Evolutionary conservation across 2,888 invertebrate species (phyloP).

Genomic region (Athetis lepigone): DNA sequence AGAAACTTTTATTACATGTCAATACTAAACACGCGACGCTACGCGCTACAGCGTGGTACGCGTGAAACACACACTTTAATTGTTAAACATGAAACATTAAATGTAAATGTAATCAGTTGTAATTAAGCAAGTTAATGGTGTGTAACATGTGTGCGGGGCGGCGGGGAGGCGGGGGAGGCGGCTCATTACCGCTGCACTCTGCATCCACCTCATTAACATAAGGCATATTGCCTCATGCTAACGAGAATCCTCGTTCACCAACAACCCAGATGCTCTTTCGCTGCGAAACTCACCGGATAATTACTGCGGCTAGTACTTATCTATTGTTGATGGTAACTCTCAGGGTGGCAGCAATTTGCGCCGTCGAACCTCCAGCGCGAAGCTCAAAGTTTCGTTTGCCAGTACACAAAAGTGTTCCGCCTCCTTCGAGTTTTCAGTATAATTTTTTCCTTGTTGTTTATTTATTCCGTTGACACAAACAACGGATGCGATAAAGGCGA

Average conservation of each 20-base stretch:
- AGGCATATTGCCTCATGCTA: conserved; percentile 57
- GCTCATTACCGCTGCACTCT: conserved; percentile 71
- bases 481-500: conserved; percentile 21
- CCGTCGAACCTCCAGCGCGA: conserved; percentile 10
- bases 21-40: conserved; percentile 17
- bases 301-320: conserved; percentile 62
- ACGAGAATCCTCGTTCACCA: conserved; percentile 57
- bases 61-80: conserved; percentile 10
- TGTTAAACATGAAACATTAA: conserved; percentile 8
- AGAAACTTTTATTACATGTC: conserved; percentile 6
- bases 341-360: conserved; percentile 36
- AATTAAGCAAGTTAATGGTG: conserved; percentile 19
- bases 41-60: conserved; percentile 22
- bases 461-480: conserved; percentile 41
- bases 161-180: conserved; percentile 42
- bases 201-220: conserved; percentile 69
- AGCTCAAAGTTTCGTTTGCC: conserved; percentile 29
- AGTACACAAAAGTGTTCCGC: conserved; percentile 28
- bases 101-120: conserved; percentile 21
- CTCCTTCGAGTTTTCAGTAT: conserved; percentile 11
- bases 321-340: conserved; percentile 55
- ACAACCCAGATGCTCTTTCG: conserved; percentile 60
- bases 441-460: conserved; percentile 34
- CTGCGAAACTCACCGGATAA: conserved; percentile 72
- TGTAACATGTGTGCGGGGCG: conserved; percentile 17